A percentile compares a stretch with the other conserved stretches of the same genome.
These are phyloP conservation scores for Drosophila pachea DNA, from an alignment of 1,140 invertebrate species.

Conservation along the genomic window DNA sequence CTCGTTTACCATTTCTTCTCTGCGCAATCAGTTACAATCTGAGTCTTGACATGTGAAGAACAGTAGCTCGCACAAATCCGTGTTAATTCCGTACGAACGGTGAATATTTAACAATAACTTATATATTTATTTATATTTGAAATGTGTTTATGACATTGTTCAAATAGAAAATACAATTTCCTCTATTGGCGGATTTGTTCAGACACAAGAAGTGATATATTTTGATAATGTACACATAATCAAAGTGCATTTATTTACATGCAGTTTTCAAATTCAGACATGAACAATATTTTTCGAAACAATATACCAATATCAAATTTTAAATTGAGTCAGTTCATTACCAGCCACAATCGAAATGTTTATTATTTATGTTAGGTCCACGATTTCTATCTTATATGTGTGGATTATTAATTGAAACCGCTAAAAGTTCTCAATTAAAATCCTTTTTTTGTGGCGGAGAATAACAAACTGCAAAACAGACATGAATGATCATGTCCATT, in stretches of 20 bases:
- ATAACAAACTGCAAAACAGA: constrained; percentile 2
- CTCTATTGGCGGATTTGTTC: too few species aligned
- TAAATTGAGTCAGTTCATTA: too few species aligned
- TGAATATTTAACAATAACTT: constrained; percentile 49
- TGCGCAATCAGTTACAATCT: neutral
- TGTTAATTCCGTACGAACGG: constrained; percentile 25
- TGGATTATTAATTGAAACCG: too few species aligned
- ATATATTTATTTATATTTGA: neutral
- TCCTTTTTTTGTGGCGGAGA: constrained; percentile 6
- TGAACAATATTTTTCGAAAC: constrained; percentile 20
- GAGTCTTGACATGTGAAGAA: neutral
- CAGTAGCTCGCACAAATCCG: constrained; percentile 2
- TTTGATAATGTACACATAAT: too few species aligned
- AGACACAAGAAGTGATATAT: too few species aligned
- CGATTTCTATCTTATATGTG: too few species aligned
- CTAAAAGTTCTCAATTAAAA: too few species aligned
- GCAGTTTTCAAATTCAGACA: neutral
- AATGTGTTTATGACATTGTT: constrained; percentile 19
- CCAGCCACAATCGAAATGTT: too few species aligned
- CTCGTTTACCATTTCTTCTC: too few species aligned
- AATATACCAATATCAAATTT: neutral
- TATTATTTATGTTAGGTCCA: too few species aligned
- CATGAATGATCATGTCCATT: constrained; percentile 47
- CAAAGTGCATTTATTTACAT: too few species aligned
- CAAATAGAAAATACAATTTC: neutral